Conservation (phyloP, 2,113 vertebrate species). For the Bubo blakistoni region DNA sequence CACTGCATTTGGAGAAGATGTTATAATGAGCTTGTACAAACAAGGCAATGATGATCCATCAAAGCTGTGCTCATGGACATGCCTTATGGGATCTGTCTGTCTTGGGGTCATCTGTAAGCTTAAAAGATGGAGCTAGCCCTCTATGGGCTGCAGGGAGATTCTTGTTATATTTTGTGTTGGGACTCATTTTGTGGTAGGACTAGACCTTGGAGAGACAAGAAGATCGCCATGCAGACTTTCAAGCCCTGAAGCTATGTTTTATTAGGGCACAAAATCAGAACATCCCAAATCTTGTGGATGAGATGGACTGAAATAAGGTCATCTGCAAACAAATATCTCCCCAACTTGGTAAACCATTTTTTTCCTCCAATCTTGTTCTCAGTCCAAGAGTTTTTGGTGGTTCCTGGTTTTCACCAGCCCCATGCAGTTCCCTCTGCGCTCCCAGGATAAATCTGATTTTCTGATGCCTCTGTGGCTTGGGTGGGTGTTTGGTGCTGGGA, state of each 20-base stretch:
- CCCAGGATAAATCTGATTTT: neutral
- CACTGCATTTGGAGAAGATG: neutral
- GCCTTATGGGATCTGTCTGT: neutral
- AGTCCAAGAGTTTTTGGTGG: neutral
- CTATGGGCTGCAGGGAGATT: neutral
- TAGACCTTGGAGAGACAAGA: neutral
- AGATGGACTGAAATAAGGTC: neutral
- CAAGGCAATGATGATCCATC: neutral
- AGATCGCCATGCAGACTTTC: neutral
- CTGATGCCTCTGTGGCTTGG: neutral
- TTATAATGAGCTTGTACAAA: neutral
- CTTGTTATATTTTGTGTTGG: neutral
- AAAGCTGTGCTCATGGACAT: neutral
- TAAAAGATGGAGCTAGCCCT: neutral
- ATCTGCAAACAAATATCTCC: neutral
- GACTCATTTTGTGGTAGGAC: neutral
- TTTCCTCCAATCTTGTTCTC: neutral
- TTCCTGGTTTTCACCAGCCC: neutral
- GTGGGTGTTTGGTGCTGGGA: neutral
- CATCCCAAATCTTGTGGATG: neutral
- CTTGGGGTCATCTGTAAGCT: neutral
- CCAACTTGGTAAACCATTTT: neutral
- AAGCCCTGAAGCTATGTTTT: neutral
- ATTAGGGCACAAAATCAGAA: neutral
- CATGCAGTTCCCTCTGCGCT: accelerated